A percentile compares a stretch with the other conserved stretches of the same genome.
phyloP scores from a whole-genome alignment of 2,888 invertebrate genomes.

The Deilephila porcellus region DNA sequence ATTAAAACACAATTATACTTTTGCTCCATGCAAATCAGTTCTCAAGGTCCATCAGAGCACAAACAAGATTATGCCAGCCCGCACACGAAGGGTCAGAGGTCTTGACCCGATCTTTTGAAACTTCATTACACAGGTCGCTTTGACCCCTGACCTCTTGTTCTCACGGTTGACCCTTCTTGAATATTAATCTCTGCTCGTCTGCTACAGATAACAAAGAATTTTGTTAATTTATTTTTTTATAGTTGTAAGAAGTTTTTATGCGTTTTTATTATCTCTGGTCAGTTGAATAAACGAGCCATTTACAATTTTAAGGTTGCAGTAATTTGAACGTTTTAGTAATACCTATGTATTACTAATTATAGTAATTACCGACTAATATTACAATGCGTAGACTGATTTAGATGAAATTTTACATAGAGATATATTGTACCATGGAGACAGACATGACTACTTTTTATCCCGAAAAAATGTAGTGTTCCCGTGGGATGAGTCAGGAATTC shows the following conservation, averaged over 20 bases:
- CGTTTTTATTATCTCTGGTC: not conserved
- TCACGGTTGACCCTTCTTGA: conserved; percentile 65
- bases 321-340: not conserved
- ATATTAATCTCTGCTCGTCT: conserved; percentile 32
- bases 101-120: conserved; percentile 69
- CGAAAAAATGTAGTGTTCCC: too few species aligned
- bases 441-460: too few species aligned
- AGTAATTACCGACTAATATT: too few species aligned
- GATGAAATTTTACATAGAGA: too few species aligned
- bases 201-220: not conserved
- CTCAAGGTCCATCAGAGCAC: conserved; percentile 43
- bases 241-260: conserved; percentile 5
- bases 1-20: conserved; percentile 47
- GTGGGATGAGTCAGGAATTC: too few species aligned
- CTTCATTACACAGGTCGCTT: conserved; percentile 65
- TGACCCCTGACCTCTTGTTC: conserved; percentile 72
- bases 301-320: not conserved
- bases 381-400: too few species aligned
- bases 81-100: conserved; percentile 78
- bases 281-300: not conserved
- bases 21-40: conserved; percentile 70
- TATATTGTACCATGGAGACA: too few species aligned
- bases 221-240: not conserved
- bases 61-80: conserved; percentile 41
- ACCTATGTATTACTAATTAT: too few species aligned